Percentiles rank a stretch among this genome's conserved stretches.
Evolutionary conservation across 1,140 invertebrate genomes (phyloP).

Genomic region (Meteorus sp.): DNA sequence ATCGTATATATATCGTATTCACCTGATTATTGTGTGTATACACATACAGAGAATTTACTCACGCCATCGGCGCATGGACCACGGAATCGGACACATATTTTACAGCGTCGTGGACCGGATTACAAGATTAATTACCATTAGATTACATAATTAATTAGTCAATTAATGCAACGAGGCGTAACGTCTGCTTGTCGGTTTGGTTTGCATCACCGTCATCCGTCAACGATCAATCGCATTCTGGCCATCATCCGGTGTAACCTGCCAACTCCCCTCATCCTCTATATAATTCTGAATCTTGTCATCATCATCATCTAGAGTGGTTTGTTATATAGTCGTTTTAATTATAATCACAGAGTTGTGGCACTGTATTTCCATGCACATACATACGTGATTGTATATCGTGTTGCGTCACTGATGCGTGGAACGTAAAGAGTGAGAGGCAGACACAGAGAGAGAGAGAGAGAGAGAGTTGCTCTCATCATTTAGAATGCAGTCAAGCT

Average conservation of each 20-base stretch:
- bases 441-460: too few species aligned
- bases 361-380: too few species aligned
- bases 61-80: background rate
- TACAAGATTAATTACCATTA: conserved; percentile 46
- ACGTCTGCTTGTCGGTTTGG: conserved; percentile 38
- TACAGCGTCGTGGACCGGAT: conserved; percentile 36
- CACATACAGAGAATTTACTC: too few species aligned
- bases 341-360: conserved; percentile 20
- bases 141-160: conserved; percentile 47
- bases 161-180: conserved; percentile 45
- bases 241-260: conserved; percentile 13
- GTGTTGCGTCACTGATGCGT: background rate
- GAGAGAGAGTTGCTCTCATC: conserved; percentile 14
- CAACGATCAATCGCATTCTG: conserved; percentile 13
- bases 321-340: conserved; percentile 2
- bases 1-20: conserved; percentile 32
- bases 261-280: too few species aligned
- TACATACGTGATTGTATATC: background rate
- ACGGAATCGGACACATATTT: conserved; percentile 39
- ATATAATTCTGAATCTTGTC: conserved; percentile 3
- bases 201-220: conserved; percentile 3
- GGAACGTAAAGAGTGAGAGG: background rate
- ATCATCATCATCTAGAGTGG: conserved; percentile 14
- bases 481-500: conserved; percentile 27
- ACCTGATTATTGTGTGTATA: too few species aligned